phyloP scores from a whole-genome alignment of 2,888 invertebrate genomes.

The Leucophenga montana region DNA sequence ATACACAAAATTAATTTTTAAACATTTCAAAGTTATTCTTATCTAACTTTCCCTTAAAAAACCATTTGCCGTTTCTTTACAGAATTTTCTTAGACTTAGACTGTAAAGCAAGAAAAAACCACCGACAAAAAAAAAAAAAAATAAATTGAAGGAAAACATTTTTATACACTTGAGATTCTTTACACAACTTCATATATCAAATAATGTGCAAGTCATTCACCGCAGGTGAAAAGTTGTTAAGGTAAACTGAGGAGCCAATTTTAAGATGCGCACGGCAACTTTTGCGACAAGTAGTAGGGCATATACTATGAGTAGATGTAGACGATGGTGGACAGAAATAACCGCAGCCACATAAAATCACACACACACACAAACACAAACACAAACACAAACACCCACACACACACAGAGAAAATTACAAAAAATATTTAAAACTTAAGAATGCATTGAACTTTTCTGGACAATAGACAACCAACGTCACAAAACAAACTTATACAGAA shows the following conservation, averaged over 20 bases:
- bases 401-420: not conserved
- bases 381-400: not conserved
- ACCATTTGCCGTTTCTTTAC: no score
- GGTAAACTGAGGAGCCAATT: not conserved
- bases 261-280: not conserved
- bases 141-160: not conserved
- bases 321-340: no score
- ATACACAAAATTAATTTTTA: no score
- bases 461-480: no score
- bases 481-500: no score
- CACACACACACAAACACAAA: not conserved
- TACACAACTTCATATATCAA: not conserved
- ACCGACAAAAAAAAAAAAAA: not conserved
- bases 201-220: not conserved
- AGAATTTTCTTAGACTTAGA: no score
- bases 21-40: no score
- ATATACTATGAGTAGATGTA: no score
- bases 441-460: no score
- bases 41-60: no score
- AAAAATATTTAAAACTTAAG: not conserved
- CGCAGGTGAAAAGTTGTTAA: not conserved
- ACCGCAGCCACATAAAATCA: not conserved
- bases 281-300: not conserved
- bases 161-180: constrained; percentile 4
- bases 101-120: no score